Evolutionary conservation across 2,797 vertebrate genomes (phyloP).

Genomic region (Cygnus olor): DNA sequence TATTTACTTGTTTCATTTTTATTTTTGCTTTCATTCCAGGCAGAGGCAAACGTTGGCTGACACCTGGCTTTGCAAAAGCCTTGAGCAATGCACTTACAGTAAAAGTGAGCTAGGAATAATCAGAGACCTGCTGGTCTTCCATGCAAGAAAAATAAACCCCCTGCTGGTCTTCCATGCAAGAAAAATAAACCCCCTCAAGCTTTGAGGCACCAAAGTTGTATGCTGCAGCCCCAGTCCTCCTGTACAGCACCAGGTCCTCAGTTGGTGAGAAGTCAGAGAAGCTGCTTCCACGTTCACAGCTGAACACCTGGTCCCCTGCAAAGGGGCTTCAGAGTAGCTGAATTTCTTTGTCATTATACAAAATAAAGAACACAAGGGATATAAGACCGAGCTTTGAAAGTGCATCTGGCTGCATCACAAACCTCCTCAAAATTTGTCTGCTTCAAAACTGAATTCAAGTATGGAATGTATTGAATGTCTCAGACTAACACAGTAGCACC

Average conservation of each 20-base stretch:
- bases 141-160: not conserved
- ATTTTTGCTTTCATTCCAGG: slow-evolving; percentile 34
- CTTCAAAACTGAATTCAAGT: not conserved
- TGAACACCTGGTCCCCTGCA: not conserved
- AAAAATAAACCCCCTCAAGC: not conserved
- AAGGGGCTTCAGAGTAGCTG: not conserved
- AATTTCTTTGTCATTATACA: not conserved
- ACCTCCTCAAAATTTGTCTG: not conserved
- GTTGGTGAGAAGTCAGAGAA: not conserved
- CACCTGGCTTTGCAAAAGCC: not conserved
- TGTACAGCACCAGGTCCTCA: not conserved
- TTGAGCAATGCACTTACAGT: not conserved
- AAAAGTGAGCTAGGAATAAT: not conserved
- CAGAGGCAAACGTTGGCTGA: not conserved
- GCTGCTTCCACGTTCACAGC: not conserved
- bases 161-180: not conserved
- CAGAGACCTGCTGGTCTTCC: not conserved
- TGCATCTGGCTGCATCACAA: not conserved
- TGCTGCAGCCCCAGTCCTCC: not conserved
- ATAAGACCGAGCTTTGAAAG: not conserved
- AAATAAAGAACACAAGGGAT: not conserved
- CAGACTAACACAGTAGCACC: not conserved
- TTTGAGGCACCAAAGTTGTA: not conserved
- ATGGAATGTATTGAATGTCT: not conserved
- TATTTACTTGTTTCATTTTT: not conserved